Evolutionary conservation across 2,113 vertebrate genomes (phyloP), one percentile per base, ranked within the genome.

Genomic region (Cromileptes altivelis): DNA sequence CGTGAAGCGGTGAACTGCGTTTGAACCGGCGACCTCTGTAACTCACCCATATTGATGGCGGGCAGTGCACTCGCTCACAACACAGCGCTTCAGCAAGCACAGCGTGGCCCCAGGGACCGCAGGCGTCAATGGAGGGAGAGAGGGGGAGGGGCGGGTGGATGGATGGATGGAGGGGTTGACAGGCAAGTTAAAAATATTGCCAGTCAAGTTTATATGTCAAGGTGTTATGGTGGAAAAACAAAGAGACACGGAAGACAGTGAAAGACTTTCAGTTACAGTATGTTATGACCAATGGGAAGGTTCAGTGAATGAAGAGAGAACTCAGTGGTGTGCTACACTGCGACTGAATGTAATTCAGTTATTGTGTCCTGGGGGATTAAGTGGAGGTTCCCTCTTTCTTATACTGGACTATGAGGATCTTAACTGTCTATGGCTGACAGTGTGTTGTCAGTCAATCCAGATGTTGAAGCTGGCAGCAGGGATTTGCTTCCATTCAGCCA

Each of bases 11-110:
- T 96, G 95, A 94, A 94, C 94, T 93, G 88, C 85, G 52, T 89
- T 94, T 96, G 95, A 96, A 95, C 95, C 76, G 14, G n/a, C 78
- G 93, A 95, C 93, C 94, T 95, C 89, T 92, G 92, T 93, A 94
- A 95, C 92, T 92, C 94, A 94, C 94, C 93, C 92, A 81, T 94
- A 94, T 95, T 95, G 94, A 95, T 94, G 90, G 89, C 84, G 81
- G 80, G 47, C 91, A 80, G 76, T 23, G 53, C 85, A 49, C 81
- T 85, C 83, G 69, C 81, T 88, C 84, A 79, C 88, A 84, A 79
- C 90, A 86, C 85, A 91, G 81, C 84, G 85, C 89, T 88, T 92
- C 88, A 91, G 82, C 85, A 81, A 71, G 90, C 84, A 91, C 67
- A 84, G 81, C 88, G 27, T 87, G 85, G 89, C 94, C 91, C 70